These are phyloP conservation scores for Megastigmus dorsalis DNA, from an alignment of 2,888 invertebrate genomes.

Conservation along the genomic window DNA sequence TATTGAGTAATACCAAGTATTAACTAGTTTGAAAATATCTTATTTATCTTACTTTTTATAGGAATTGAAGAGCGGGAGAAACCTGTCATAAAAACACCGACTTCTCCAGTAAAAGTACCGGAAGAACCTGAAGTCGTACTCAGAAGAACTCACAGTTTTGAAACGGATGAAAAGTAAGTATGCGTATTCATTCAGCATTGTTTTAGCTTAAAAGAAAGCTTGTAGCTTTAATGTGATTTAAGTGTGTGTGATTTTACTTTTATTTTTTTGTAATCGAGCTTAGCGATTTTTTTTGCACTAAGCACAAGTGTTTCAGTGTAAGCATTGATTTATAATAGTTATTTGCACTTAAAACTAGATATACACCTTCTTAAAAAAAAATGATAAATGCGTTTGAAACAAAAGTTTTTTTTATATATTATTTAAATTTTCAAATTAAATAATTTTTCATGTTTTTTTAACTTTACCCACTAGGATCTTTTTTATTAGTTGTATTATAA, in stretches of 20 bases:
- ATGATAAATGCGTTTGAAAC: too few species aligned
- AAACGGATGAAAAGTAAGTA: constrained; percentile 91
- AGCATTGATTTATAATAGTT: too few species aligned
- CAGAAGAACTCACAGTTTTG: constrained; percentile 90
- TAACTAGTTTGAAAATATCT: too few species aligned
- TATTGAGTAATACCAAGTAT: neutral
- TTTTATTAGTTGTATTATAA: too few species aligned
- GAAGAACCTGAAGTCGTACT: constrained; percentile 81
- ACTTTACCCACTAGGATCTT: too few species aligned
- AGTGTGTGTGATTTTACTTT: constrained; percentile 41
- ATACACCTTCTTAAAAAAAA: too few species aligned
- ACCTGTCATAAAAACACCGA: constrained; percentile 68
- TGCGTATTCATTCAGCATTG: neutral
- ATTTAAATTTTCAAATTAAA: too few species aligned
- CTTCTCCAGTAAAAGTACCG: constrained; percentile 71
- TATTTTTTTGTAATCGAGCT: constrained; percentile 30
- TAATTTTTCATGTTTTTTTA: too few species aligned
- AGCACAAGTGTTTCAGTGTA: too few species aligned
- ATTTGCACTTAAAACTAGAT: too few species aligned
- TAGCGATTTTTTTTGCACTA: constrained; percentile 23
- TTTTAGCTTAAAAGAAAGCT: constrained; percentile 27
- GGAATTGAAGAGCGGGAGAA: constrained; percentile 74
- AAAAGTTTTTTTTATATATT: too few species aligned
- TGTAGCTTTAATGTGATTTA: constrained; percentile 41
- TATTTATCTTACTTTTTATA: constrained; percentile 54